Evolutionary conservation across 2,113 vertebrate genomes (phyloP), one percentile per base, ranked within the genome.

Genomic region (Oncorhynchus masou): DNA sequence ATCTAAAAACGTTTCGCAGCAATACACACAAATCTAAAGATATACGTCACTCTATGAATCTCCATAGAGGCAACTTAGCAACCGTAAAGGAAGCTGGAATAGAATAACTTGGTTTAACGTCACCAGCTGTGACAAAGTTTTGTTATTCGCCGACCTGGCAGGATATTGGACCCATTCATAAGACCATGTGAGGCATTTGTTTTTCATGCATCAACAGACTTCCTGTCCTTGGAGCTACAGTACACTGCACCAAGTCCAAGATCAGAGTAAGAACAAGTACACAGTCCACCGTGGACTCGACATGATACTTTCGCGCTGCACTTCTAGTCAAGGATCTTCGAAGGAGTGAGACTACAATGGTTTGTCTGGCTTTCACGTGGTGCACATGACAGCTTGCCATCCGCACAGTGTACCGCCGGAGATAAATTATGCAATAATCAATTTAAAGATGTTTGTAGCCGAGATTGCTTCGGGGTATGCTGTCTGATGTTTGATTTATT

Each of bases 361-460:
- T 29, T 67, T 67, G 65, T 67, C 19, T 48, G 49, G 39, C 39
- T 57, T 70, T 74, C 67, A 9, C 20, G 3, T 62, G 57, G 62
- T 69, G 69, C 27, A 48, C 20, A 60, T 68, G 9, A 13, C 25
- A 67, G 77, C 25, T 74, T 72, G 75, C 39, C 62, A 70, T 39
- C 57, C n/a, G 57, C 27, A 6, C 68, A 51, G 70, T 54, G 54
- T 74, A 66, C 64, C 79, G 39, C 59, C 31, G 22, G 7, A 19
- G 29, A 78, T 83, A 71, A 74, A 73, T 80, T 74, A 78, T 80
- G 78, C 75, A 79, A 74, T 75, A 19, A 81, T 77, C 79, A 73
- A 70, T 81, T 75, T 75, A 73, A 79, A 81, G 68, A 59, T 70
- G 51, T 69, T 73, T 79, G 79, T 59, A 70, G 68, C 68, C 72